Evolutionary conservation across 1,140 invertebrate genomes (phyloP).

Genomic region (Cecropterus lyciades): DNA sequence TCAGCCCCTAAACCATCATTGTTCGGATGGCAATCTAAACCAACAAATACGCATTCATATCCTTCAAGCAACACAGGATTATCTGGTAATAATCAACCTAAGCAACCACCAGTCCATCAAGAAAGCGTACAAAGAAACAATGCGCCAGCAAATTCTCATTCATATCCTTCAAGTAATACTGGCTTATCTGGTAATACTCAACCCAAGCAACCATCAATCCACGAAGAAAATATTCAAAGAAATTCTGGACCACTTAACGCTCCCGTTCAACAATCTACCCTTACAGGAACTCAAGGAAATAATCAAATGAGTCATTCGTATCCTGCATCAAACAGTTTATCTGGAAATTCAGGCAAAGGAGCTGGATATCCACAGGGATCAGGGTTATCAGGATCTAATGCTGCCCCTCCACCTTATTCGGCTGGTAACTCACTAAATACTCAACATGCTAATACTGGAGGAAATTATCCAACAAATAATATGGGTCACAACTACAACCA

Average conservation of each 20-base stretch:
- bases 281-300: constrained; percentile 39
- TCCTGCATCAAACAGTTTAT: constrained; percentile 51
- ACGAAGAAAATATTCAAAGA: constrained; percentile 64
- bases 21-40: constrained; percentile 71
- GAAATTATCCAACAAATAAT: constrained; percentile 41
- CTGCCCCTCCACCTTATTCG: constrained; percentile 49
- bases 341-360: constrained; percentile 41
- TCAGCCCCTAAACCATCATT: constrained; percentile 69
- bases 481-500: constrained; percentile 46
- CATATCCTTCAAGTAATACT: constrained; percentile 74
- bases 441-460: constrained; percentile 31
- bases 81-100: constrained; percentile 62
- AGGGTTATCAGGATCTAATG: constrained; percentile 49
- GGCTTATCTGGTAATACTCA: constrained; percentile 65
- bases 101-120: constrained; percentile 53
- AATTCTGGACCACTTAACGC: constrained; percentile 43
- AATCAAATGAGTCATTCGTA: constrained; percentile 60
- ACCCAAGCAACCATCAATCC: constrained; percentile 50
- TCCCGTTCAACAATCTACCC: too few relatives aligned
- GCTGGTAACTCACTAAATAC: constrained; percentile 42
- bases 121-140: constrained; percentile 55
- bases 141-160: constrained; percentile 58
- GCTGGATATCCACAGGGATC: constrained; percentile 49
- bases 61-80: constrained; percentile 74
- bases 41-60: constrained; percentile 68